phyloP scores from a whole-genome alignment of 2,888 invertebrate species.

The Brachyopa scutellaris region DNA sequence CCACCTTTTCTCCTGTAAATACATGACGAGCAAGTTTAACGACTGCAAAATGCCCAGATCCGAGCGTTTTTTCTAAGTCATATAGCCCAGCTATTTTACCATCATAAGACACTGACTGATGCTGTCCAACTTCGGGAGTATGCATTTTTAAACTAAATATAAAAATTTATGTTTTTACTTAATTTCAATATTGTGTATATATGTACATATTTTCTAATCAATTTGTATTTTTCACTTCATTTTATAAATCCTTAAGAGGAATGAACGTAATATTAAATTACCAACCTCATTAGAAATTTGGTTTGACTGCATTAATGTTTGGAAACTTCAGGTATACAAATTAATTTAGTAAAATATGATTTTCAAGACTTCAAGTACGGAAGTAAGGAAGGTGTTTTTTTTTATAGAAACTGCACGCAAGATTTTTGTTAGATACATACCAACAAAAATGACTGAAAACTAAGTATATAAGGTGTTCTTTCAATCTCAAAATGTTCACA shows the following conservation, averaged over 20 bases:
- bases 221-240: background rate
- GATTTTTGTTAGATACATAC: conserved; percentile 61
- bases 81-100: conserved; percentile 98
- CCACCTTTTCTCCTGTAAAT: conserved; percentile 99
- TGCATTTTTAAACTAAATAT: conserved; percentile 64
- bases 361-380: conserved; percentile 11
- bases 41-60: conserved; percentile 99
- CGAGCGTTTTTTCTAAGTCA: conserved; percentile 98
- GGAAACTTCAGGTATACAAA: conserved; percentile 19
- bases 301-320: conserved; percentile 56
- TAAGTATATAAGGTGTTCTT: conserved; percentile 56
- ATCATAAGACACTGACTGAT: conserved; percentile 84
- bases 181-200: background rate
- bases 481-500: conserved; percentile 43
- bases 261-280: conserved; percentile 11
- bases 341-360: conserved; percentile 1
- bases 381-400: background rate
- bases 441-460: conserved; percentile 52
- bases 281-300: conserved; percentile 61
- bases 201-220: background rate
- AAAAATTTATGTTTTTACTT: background rate
- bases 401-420: conserved; percentile 38
- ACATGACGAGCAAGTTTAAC: conserved; percentile 99
- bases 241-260: conserved; percentile 14
- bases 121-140: conserved; percentile 63